Percentiles rank a stretch among this genome's conserved stretches.
Conservation (phyloP, 2,113 vertebrate genomes). For the Arizona elegans region DNA sequence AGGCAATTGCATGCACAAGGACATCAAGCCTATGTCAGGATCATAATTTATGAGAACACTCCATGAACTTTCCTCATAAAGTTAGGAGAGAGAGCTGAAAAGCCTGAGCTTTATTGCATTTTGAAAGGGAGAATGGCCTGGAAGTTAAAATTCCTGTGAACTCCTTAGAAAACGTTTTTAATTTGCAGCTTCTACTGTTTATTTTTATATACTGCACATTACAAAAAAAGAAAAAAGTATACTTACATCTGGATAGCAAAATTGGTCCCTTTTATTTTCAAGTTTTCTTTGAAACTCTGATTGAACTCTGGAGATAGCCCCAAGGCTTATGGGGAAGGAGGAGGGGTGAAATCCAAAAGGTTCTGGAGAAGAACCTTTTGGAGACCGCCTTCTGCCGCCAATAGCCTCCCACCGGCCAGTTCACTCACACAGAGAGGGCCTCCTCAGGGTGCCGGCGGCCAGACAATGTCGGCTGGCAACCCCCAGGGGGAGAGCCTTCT, state of each 20-base stretch:
- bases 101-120: not conserved
- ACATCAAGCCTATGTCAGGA: not conserved
- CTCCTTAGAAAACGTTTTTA: not conserved
- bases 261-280: not conserved
- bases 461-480: no score
- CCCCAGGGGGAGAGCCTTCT: no score
- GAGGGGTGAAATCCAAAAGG: no score
- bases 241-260: not conserved
- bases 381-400: no score
- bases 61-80: conserved; percentile 8
- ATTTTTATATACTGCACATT: not conserved
- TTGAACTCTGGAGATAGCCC: not conserved
- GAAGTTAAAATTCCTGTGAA: not conserved
- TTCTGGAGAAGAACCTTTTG: no score
- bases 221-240: not conserved
- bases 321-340: not conserved
- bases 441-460: no score
- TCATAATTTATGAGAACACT: conserved; percentile 32
- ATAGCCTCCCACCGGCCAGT: no score
- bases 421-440: no score
- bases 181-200: not conserved
- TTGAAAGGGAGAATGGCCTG: not conserved
- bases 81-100: conserved; percentile 1
- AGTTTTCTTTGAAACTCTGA: not conserved
- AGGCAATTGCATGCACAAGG: conserved; percentile 27